A percentile compares a stretch with the other conserved stretches of the same genome.
Conservation (phyloP, 2,797 vertebrate species). For the Falco naumanni region DNA sequence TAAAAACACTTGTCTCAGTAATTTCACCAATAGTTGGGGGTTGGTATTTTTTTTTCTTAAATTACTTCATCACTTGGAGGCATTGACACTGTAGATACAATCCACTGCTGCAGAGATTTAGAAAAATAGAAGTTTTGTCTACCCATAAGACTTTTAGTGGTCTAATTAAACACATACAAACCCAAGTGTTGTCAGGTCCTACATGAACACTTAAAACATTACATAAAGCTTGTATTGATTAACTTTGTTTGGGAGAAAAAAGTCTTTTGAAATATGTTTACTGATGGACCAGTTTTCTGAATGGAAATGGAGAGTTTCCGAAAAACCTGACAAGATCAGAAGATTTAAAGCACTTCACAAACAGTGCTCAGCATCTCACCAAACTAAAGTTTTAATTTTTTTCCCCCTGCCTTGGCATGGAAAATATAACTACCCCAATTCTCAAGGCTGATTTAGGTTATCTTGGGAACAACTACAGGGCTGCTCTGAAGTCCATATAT, state of each 20-base stretch:
- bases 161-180: not conserved
- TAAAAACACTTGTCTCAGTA: conserved; percentile 9
- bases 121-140: not conserved
- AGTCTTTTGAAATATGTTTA: not conserved
- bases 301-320: not conserved
- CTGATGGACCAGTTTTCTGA: not conserved
- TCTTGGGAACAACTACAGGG: not conserved
- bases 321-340: not conserved
- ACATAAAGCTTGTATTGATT: not conserved
- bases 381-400: not conserved
- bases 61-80: not conserved
- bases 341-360: not conserved
- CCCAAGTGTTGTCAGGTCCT: not conserved
- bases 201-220: not conserved
- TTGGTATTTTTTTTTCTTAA: not conserved
- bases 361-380: not conserved
- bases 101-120: not conserved
- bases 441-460: not conserved
- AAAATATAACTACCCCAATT: not conserved
- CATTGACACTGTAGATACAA: not conserved
- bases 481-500: not conserved
- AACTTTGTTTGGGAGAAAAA: not conserved
- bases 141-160: not conserved
- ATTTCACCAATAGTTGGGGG: not conserved
- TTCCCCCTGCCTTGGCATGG: rapidly evolving